These are phyloP conservation scores for Stenolophus ochropezus DNA, from an alignment of 2,888 invertebrate genomes.

Conservation along the genomic window DNA sequence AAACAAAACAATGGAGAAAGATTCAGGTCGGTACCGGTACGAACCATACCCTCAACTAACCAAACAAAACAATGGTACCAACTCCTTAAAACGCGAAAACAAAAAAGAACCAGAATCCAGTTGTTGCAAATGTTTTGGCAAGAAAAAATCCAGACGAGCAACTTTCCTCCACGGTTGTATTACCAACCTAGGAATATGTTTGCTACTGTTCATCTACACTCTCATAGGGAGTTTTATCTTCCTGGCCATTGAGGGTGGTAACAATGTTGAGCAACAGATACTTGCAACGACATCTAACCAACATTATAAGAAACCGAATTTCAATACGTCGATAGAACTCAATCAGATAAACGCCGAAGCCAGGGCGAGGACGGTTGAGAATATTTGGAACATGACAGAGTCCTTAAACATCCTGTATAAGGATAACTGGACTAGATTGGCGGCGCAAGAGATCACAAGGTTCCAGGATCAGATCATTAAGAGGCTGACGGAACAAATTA, in stretches of 20 bases:
- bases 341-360: conserved; percentile 76
- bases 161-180: conserved; percentile 82
- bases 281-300: conserved; percentile 75
- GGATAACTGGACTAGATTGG: conserved; percentile 91
- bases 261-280: conserved; percentile 77
- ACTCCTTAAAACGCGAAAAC: conserved; percentile 71
- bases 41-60: conserved; percentile 72
- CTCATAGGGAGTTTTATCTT: conserved; percentile 80
- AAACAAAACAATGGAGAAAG: conserved; percentile 71
- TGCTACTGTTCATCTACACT: conserved; percentile 87
- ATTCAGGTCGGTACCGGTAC: conserved; percentile 70
- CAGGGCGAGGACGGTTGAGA: conserved; percentile 84
- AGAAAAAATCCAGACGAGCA: conserved; percentile 68
- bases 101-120: conserved; percentile 71
- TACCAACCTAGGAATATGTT: conserved; percentile 89
- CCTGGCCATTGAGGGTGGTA: conserved; percentile 86
- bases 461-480: conserved; percentile 90
- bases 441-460: conserved; percentile 84
- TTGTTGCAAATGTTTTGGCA: conserved; percentile 69
- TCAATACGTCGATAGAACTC: conserved; percentile 72
- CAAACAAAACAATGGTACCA: conserved; percentile 66
- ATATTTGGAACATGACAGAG: conserved; percentile 93
- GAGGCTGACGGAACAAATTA: conserved; percentile 85
- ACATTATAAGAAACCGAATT: conserved; percentile 68
- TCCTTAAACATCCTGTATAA: conserved; percentile 88